phyloP scores from a whole-genome alignment of 2,113 vertebrate species.

The Spheniscus mendiculus region DNA sequence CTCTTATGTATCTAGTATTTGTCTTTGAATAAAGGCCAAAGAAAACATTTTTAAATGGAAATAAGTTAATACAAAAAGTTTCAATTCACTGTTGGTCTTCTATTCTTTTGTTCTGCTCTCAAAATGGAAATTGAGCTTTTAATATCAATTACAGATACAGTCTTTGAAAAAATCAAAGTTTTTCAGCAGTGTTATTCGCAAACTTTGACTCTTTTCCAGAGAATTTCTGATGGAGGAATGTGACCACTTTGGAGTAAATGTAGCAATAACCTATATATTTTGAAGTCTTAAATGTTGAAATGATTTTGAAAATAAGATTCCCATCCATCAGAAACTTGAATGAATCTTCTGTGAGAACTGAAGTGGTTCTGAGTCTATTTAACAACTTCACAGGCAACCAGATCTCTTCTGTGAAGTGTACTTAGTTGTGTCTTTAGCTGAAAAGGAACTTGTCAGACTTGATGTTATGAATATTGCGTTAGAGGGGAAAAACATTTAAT shows the following conservation, averaged over 20 bases:
- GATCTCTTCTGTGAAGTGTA: constrained; percentile 1
- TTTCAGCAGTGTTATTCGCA: background rate
- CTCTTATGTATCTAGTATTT: background rate
- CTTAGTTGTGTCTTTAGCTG: constrained; percentile 1
- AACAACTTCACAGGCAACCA: background rate
- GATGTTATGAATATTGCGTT: constrained; percentile 16
- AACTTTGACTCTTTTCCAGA: background rate
- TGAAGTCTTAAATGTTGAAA: background rate
- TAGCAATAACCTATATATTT: background rate
- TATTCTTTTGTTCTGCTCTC: background rate
- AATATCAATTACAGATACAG: background rate
- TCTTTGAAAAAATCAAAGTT: background rate
- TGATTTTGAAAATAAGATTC: background rate
- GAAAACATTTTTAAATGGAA: background rate
- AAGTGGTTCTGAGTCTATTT: background rate
- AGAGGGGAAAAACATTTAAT: constrained; percentile 47
- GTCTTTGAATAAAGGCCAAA: background rate
- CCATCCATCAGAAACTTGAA: background rate
- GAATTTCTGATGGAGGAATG: background rate
- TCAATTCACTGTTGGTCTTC: background rate
- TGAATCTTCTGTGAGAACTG: background rate
- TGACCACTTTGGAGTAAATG: background rate
- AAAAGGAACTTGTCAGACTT: constrained; percentile 42
- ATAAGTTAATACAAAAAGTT: background rate
- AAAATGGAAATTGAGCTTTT: background rate